phyloP scores from a whole-genome alignment of 2,797 vertebrate species.

The Heterohyrax brucei region DNA sequence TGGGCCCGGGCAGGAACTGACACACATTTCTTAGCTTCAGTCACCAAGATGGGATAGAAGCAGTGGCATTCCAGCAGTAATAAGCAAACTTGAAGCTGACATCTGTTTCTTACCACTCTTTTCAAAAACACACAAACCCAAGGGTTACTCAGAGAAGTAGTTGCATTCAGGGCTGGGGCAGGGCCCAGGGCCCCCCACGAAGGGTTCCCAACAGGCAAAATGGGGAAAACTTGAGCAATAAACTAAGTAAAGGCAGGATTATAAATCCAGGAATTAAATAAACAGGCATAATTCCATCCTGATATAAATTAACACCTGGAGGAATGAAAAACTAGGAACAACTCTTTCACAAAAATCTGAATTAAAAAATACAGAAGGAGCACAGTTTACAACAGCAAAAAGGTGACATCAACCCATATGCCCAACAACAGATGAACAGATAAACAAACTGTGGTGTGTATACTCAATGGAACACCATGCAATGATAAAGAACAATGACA shows the following conservation, averaged over 20 bases:
- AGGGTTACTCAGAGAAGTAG: neutral
- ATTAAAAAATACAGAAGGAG: slow-evolving; percentile 26
- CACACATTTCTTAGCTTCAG: too few species aligned
- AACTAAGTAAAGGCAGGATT: neutral
- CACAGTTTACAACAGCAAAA: neutral
- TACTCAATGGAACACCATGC: too few species aligned
- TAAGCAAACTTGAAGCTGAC: neutral
- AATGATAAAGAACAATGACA: too few species aligned
- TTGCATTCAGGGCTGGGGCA: neutral
- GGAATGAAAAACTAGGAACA: slow-evolving; percentile 38
- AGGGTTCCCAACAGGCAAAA: neutral
- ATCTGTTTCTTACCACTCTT: neutral
- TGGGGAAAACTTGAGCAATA: neutral
- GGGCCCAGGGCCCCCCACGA: neutral
- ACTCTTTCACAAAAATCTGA: slow-evolving; percentile 11
- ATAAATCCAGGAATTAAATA: slow-evolving; percentile 46
- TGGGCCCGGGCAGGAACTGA: neutral
- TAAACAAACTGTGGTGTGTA: too few species aligned
- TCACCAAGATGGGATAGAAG: too few species aligned
- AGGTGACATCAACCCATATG: too few species aligned
- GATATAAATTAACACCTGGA: neutral
- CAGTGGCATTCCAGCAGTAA: too few species aligned
- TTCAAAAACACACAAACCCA: neutral
- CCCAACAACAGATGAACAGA: too few species aligned
- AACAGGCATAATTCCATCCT: neutral